These are phyloP conservation scores for Argynnis bischoffii DNA, from an alignment of 2,888 invertebrate species.

Conservation along the genomic window DNA sequence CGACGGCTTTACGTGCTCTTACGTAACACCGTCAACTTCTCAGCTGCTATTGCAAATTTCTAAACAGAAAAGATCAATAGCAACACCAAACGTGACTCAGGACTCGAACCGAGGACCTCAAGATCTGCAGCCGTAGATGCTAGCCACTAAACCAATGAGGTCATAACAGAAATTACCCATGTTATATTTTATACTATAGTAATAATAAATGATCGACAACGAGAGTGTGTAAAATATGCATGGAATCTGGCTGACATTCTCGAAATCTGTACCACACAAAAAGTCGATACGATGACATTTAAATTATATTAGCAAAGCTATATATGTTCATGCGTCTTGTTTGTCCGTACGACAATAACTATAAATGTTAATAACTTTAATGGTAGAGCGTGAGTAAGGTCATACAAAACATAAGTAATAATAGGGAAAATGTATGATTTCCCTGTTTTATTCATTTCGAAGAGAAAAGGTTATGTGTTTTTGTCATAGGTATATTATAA, in stretches of 20 bases:
- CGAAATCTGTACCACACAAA: conserved; percentile 44
- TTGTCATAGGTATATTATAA: neutral
- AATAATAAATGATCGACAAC: neutral
- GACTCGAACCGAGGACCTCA: too few relatives aligned
- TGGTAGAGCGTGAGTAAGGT: neutral
- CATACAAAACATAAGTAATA: conserved; percentile 6
- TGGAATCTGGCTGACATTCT: conserved; percentile 44
- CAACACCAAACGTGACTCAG: too few relatives aligned
- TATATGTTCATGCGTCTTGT: conserved; percentile 3
- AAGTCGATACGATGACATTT: conserved; percentile 47
- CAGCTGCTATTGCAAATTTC: too few relatives aligned
- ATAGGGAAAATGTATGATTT: conserved; percentile 8
- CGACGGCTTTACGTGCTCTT: too few relatives aligned
- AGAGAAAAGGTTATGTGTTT: neutral
- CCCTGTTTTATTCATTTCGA: neutral
- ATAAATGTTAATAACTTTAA: conserved; percentile 11
- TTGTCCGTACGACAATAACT: conserved; percentile 17
- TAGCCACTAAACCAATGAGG: too few relatives aligned
- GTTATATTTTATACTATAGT: too few relatives aligned
- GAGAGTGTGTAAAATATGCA: conserved; percentile 23
- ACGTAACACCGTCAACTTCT: too few relatives aligned
- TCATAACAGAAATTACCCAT: too few relatives aligned
- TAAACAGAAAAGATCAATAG: too few relatives aligned
- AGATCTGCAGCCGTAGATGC: too few relatives aligned
- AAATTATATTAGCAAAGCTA: neutral